phyloP scores from a whole-genome alignment of 1,140 invertebrate species.

The Branchinecta lindahli region DNA sequence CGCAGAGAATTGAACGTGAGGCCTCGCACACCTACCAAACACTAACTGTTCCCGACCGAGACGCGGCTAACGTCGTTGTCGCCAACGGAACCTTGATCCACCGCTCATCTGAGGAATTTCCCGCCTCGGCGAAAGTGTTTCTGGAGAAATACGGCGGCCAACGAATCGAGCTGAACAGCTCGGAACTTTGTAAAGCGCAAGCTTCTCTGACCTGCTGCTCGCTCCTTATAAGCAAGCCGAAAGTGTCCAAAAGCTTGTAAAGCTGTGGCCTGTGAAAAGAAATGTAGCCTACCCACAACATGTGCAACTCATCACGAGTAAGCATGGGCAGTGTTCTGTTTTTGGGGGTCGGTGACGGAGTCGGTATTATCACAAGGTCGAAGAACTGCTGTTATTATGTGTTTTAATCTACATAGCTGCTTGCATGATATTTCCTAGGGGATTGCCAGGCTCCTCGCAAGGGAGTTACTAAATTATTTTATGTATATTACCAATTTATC shows the following conservation, averaged over 20 bases:
- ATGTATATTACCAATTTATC: too few relatives aligned
- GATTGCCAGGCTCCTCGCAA: too few relatives aligned
- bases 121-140: slow-evolving; percentile 56
- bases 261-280: too few relatives aligned
- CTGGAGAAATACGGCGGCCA: slow-evolving; percentile 23
- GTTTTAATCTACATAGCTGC: too few relatives aligned
- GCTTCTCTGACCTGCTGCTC: slow-evolving; percentile 20
- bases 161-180: slow-evolving; percentile 41
- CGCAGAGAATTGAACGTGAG: slow-evolving; percentile 68
- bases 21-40: slow-evolving; percentile 77
- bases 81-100: slow-evolving; percentile 81
- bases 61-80: slow-evolving; percentile 73
- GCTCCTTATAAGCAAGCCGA: slow-evolving; percentile 18
- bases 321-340: too few relatives aligned
- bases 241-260: slow-evolving; percentile 14
- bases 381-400: too few relatives aligned
- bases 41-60: slow-evolving; percentile 69
- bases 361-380: too few relatives aligned
- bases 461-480: too few relatives aligned
- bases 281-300: too few relatives aligned
- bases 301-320: too few relatives aligned
- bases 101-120: slow-evolving; percentile 62
- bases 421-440: too few relatives aligned
- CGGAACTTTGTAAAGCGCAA: slow-evolving; percentile 51
- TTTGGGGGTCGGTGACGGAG: too few relatives aligned